Conservation (phyloP, 2,888 invertebrate genomes). For the Drosophila hawaiiensis region DNA sequence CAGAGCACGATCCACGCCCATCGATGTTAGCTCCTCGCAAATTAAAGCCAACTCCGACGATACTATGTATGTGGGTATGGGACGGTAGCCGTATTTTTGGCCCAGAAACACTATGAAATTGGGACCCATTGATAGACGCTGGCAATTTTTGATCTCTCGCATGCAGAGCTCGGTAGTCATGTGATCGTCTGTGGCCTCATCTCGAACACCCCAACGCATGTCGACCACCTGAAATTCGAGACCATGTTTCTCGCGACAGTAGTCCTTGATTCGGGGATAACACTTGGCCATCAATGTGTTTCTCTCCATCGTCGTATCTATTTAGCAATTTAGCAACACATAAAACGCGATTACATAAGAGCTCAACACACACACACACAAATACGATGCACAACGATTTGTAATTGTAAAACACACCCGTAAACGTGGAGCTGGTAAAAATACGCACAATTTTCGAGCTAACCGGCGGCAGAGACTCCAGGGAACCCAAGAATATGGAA, state of each 20-base stretch:
- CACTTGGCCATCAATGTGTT: constrained; percentile 99
- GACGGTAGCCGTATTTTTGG: constrained; percentile 99
- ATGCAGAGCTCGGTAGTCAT: constrained; percentile 99
- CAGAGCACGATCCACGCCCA: constrained; percentile 92
- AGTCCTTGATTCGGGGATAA: constrained; percentile 98
- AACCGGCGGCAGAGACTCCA: constrained; percentile 95
- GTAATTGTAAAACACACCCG: constrained; percentile 88
- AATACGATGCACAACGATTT: constrained; percentile 5
- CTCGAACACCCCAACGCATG: constrained; percentile 99
- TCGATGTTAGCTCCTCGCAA: constrained; percentile 92
- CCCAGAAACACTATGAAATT: constrained; percentile 99
- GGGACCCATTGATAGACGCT: constrained; percentile 98
- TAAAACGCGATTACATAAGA: constrained; percentile 54
- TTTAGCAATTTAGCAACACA: background rate
- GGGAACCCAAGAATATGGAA: constrained; percentile 94
- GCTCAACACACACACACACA: constrained; percentile 19
- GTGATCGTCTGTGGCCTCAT: constrained; percentile 99
- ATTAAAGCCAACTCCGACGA: constrained; percentile 96
- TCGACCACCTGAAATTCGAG: constrained; percentile 99
- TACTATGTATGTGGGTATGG: constrained; percentile 97
- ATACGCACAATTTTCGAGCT: constrained; percentile 99
- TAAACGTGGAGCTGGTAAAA: constrained; percentile 99
- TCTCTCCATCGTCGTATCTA: constrained; percentile 98
- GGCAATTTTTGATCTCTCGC: constrained; percentile 99
- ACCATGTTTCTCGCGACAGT: constrained; percentile 98